A percentile compares a stretch with the other conserved stretches of the same genome.
phyloP scores from a whole-genome alignment of 2,113 vertebrate species.

The Aldabrachelys gigantea region DNA sequence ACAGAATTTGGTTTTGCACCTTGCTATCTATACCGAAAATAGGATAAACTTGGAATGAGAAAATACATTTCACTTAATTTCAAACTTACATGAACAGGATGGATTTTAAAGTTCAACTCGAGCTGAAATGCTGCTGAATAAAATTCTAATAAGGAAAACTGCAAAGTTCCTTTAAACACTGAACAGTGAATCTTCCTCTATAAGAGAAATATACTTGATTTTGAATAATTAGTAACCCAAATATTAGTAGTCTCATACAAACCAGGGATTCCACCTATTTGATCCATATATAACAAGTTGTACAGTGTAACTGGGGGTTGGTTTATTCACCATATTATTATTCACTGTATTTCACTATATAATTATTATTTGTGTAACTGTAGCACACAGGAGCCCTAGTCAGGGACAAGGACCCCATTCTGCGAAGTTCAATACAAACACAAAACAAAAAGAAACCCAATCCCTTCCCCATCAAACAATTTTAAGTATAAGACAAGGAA shows the following conservation, averaged over 20 bases:
- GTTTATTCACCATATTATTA: background rate
- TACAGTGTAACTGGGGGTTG: background rate
- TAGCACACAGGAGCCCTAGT: background rate
- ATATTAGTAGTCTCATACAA: background rate
- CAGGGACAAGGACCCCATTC: background rate
- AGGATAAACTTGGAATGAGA: background rate
- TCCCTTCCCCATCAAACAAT: background rate
- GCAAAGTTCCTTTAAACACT: background rate
- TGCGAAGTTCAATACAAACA: background rate
- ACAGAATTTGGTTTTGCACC: background rate
- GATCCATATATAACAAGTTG: background rate
- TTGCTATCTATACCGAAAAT: background rate
- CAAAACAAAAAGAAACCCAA: background rate
- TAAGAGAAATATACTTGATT: background rate
- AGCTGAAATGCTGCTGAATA: background rate
- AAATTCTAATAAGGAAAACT: background rate
- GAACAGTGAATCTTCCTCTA: background rate
- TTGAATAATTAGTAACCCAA: background rate
- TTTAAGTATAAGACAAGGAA: background rate
- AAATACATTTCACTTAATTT: background rate
- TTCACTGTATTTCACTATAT: background rate
- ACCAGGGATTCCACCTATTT: background rate
- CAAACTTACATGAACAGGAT: background rate
- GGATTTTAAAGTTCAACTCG: background rate
- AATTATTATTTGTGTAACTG: background rate